Conservation (phyloP, 1,140 invertebrate genomes). For the Oncopodura yosiiana region DNA sequence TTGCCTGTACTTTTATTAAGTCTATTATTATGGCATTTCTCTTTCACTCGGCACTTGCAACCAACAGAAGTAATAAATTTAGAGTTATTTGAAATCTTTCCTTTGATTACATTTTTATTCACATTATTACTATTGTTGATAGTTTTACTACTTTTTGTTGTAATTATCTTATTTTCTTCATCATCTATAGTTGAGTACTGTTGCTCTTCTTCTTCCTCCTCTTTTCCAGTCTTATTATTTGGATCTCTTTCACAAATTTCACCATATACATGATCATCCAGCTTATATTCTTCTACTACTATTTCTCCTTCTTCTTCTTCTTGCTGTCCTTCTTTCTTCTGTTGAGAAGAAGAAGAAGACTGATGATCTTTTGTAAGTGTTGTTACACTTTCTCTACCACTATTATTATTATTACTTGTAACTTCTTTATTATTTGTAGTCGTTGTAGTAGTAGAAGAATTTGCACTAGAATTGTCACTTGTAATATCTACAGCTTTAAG, state of each 20-base stretch:
- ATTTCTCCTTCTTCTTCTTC: background rate
- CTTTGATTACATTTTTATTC: slow-evolving; percentile 9
- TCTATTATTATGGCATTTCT: slow-evolving; percentile 8
- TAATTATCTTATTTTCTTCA: background rate
- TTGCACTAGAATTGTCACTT: too few relatives aligned
- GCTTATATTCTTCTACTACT: slow-evolving; percentile 22
- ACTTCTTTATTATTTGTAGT: background rate
- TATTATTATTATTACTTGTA: too few relatives aligned
- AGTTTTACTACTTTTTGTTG: background rate
- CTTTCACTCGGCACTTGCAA: slow-evolving; percentile 17
- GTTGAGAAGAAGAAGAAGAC: too few relatives aligned
- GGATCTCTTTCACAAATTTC: slow-evolving; percentile 28
- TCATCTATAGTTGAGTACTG: slow-evolving; percentile 20
- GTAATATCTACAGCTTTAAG: slow-evolving; percentile 32
- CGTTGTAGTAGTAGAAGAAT: slow-evolving; percentile 1
- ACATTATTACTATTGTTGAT: background rate
- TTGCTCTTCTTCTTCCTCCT: slow-evolving; percentile 15
- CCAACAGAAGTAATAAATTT: slow-evolving; percentile 14
- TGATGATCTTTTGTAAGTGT: too few relatives aligned
- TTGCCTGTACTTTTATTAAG: background rate
- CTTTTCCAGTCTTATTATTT: background rate
- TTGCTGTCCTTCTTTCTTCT: background rate
- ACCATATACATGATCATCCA: slow-evolving; percentile 28
- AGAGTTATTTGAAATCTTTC: slow-evolving; percentile 12
- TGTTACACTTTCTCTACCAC: too few relatives aligned